phyloP scores from a whole-genome alignment of 2,888 invertebrate genomes.

The Elmis aenea region DNA sequence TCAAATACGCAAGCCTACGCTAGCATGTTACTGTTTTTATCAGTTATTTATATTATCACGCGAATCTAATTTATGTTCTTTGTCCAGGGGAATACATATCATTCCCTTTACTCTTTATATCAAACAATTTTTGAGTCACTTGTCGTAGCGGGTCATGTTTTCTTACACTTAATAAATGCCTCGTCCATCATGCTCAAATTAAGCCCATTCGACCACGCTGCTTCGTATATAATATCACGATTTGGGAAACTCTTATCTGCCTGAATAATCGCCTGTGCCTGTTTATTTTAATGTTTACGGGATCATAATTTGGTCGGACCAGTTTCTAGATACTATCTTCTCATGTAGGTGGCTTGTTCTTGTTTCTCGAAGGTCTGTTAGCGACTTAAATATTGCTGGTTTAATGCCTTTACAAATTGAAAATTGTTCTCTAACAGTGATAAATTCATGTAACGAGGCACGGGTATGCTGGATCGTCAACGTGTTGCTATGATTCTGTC shows the following conservation, averaged over 20 bases:
- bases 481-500: too few species aligned
- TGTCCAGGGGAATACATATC: too few species aligned
- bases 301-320: constrained; percentile 40
- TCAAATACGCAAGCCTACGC: too few species aligned
- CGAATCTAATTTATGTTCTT: too few species aligned
- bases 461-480: too few species aligned
- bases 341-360: constrained; percentile 43
- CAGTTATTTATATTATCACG: too few species aligned
- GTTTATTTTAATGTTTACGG: constrained; percentile 41
- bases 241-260: constrained; percentile 20
- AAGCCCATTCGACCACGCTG: constrained; percentile 11
- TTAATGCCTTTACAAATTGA: constrained; percentile 39
- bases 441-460: constrained; percentile 20
- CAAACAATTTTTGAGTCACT: too few species aligned
- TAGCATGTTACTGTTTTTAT: too few species aligned
- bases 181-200: constrained; percentile 16
- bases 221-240: constrained; percentile 19
- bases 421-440: constrained; percentile 31
- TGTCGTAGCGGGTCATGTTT: too few species aligned
- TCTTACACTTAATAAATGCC: constrained; percentile 18
- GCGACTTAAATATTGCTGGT: constrained; percentile 33
- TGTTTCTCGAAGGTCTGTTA: constrained; percentile 36
- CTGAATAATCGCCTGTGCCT: constrained; percentile 25
- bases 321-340: constrained; percentile 38
- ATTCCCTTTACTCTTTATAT: too few species aligned